A percentile compares a stretch with the other conserved stretches of the same genome.
These are phyloP conservation scores for Lathronympha strigana DNA, from an alignment of 2,888 invertebrate species.

Conservation along the genomic window DNA sequence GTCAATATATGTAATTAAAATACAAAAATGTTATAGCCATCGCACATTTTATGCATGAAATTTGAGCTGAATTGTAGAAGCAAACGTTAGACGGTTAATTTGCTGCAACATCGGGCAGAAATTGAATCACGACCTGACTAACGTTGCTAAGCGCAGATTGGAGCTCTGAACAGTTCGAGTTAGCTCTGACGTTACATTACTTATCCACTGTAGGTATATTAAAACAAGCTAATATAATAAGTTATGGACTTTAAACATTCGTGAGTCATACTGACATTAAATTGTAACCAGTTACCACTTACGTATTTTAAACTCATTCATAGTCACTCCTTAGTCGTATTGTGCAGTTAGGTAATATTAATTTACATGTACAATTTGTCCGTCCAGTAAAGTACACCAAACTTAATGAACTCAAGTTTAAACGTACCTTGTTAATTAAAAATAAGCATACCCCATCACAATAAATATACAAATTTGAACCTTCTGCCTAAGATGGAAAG, in stretches of 20 bases:
- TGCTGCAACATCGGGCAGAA: constrained; percentile 12
- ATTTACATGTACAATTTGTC: neutral
- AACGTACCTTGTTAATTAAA: neutral
- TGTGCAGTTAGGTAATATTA: neutral
- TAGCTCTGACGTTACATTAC: neutral
- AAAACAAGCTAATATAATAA: no score
- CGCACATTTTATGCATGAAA: neutral
- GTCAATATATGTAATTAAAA: no score
- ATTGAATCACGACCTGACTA: constrained; percentile 15
- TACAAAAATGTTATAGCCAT: no score
- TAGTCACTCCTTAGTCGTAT: neutral
- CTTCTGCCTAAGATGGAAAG: neutral
- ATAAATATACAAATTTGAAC: neutral
- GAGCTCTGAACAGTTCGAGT: neutral
- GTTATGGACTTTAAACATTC: no score
- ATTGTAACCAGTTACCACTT: no score
- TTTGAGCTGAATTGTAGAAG: neutral
- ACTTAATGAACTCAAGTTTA: constrained; percentile 14
- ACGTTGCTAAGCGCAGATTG: constrained; percentile 6
- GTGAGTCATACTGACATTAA: no score
- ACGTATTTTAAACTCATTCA: no score
- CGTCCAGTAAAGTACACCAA: constrained; percentile 2
- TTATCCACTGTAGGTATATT: neutral
- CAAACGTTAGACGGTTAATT: constrained; percentile 7
- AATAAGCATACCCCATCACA: neutral